phyloP scores from a whole-genome alignment of 2,113 vertebrate genomes.

The Bujurquina vittata region DNA sequence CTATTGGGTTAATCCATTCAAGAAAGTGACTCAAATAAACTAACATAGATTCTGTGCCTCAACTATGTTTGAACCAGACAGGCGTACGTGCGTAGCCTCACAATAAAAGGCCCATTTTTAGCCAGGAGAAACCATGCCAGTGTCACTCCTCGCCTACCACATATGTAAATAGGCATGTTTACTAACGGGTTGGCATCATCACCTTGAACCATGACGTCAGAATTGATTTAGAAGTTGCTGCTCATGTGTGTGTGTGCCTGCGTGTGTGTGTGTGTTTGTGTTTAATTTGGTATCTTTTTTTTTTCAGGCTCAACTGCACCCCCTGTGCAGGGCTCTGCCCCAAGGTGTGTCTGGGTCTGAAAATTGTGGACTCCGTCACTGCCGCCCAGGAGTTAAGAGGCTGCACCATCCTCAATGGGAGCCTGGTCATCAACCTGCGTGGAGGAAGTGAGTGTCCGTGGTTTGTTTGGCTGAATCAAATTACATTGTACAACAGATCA shows the following conservation, averaged over 20 bases:
- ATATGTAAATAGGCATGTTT: slow-evolving; percentile 3
- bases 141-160: neutral
- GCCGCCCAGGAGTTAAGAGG: slow-evolving; percentile 91
- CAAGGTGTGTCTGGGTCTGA: slow-evolving; percentile 87
- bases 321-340: slow-evolving; percentile 94
- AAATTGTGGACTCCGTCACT: slow-evolving; percentile 91
- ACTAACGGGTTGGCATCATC: neutral
- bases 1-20: no score
- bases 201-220: neutral
- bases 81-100: neutral
- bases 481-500: neutral
- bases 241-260: no score
- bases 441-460: slow-evolving; percentile 89
- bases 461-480: slow-evolving; percentile 15
- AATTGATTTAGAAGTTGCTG: neutral
- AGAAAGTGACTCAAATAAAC: neutral
- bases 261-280: no score
- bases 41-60: neutral
- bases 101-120: neutral
- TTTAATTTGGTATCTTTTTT: neutral
- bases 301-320: slow-evolving; percentile 85
- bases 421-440: slow-evolving; percentile 92
- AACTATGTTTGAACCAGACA: neutral
- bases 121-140: neutral
- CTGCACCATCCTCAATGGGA: slow-evolving; percentile 93